Base-by-base conservation (phyloP, 2,113 vertebrate genomes). In the Amblyopsis rosae region DNA sequence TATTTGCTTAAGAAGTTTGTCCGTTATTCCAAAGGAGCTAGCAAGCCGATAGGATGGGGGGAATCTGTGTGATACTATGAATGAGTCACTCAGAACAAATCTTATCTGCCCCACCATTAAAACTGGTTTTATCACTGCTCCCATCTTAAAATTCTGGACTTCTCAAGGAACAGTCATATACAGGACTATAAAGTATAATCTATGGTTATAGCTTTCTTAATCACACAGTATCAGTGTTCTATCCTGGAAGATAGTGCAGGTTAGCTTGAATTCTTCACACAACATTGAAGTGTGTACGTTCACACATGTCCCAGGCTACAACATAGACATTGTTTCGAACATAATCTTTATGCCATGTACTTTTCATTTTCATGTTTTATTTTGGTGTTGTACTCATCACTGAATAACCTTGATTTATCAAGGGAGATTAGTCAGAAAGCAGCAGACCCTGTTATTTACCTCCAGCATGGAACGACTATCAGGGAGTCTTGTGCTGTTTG, bases 91-190 rank as follows among this genome's bases (percentile, higher is more conserved):
- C 59, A 26, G 47, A 54, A 60, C 77, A 80, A 90, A 93, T 93
- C 92, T 94, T 93, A 94, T 94, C 93, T 92, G 1, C 9, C 13
- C 57, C 45, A 82, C 84, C 87, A 92, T 92, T 93, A 93, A 93
- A 91, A 55, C 2, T 60, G 49, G 85, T 91, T 82, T 90, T 92
- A 92, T 90, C 81, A 8, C 82, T 62, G 83, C 76, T 62, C 76
- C 72, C 86, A 90, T 92, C 89, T 91, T 75, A 71, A 66, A 77
- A 72, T 87, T 88, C 78, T 89, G 87, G 92, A 91, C 86, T 88
- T 70, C 79, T 88, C 72, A 85, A 83, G 68, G 82, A 84, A 79
- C 82, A 67, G 80, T 81, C 83, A 56, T 92, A 88, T 74, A 90
- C 61, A 53, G 61, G 73, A 81, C 86, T 65, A 88, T 94, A 93